Conservation (phyloP, 2,113 vertebrate species). For the Mohoua ochrocephala region DNA sequence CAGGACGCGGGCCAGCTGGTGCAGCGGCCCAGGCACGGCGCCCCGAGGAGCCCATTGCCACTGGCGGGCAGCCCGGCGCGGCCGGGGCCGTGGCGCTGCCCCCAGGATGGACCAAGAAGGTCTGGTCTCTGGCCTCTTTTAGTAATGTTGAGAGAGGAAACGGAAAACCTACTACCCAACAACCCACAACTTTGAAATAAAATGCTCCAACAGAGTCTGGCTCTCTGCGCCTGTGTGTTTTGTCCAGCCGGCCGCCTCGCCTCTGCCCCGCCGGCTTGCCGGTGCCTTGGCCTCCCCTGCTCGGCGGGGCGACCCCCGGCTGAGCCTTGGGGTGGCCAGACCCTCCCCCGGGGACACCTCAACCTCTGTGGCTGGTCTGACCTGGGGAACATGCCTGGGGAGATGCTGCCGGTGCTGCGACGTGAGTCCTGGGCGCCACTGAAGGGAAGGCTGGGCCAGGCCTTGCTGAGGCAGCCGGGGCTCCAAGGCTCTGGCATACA, state of each 20-base stretch:
- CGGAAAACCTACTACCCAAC: neutral
- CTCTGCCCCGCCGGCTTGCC: fast-evolving
- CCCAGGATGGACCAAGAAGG: neutral
- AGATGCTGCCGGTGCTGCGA: fast-evolving
- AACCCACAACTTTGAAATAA: constrained; percentile 46
- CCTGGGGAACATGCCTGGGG: fast-evolving
- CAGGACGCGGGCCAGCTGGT: neutral
- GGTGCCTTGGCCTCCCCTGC: neutral
- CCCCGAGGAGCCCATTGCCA: neutral
- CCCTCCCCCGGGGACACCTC: neutral
- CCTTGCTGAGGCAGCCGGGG: fast-evolving
- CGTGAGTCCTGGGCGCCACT: fast-evolving
- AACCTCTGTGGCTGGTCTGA: fast-evolving
- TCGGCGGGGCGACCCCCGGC: constrained; percentile 26
- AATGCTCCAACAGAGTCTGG: constrained; percentile 61
- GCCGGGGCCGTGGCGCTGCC: neutral
- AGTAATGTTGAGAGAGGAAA: neutral
- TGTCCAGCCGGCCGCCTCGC: neutral
- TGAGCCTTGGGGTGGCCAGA: neutral
- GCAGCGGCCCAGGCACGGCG: neutral
- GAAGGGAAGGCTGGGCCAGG: neutral
- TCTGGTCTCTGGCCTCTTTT: neutral
- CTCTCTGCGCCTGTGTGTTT: constrained; percentile 61
- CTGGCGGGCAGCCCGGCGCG: neutral
- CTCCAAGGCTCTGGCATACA: neutral